Conservation (phyloP, 2,888 invertebrate species). For the Petrolisthes cinctipes region DNA sequence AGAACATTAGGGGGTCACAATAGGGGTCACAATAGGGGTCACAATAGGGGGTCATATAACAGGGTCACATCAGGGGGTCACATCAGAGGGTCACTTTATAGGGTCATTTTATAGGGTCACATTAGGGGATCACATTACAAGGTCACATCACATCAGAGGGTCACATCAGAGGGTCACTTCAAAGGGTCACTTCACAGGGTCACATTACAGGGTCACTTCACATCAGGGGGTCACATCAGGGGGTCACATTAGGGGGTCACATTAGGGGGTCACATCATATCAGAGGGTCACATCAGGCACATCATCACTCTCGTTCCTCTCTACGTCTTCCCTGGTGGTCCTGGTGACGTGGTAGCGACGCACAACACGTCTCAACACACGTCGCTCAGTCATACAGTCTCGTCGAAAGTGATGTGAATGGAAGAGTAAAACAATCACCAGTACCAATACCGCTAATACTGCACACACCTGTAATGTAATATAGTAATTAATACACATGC, state of each 20-base stretch:
- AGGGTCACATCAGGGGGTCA: not conserved
- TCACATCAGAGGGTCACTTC: no score
- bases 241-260: not conserved
- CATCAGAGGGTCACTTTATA: no score
- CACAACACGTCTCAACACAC: slow-evolving; percentile 44
- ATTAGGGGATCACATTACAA: no score
- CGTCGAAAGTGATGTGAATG: slow-evolving; percentile 51
- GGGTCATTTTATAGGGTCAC: no score
- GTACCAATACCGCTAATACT: slow-evolving; percentile 48
- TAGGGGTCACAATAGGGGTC: no score
- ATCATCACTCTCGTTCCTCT: slow-evolving; percentile 17
- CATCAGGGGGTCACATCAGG: not conserved
- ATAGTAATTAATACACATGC: not conserved
- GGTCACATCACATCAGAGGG: no score
- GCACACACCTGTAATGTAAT: slow-evolving; percentile 40
- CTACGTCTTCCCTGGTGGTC: slow-evolving; percentile 20
- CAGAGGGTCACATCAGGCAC: slow-evolving; percentile 44
- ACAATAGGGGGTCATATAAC: no score
- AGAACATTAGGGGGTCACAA: no score
- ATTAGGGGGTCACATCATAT: no score
- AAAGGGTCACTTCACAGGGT: no score
- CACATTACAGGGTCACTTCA: no score
- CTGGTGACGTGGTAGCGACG: slow-evolving; percentile 28
- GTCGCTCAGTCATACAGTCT: slow-evolving; percentile 45
- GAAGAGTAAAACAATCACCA: slow-evolving; percentile 53